These are phyloP conservation scores for Julus scanicus DNA, from an alignment of 2,888 invertebrate species.

Conservation along the genomic window DNA sequence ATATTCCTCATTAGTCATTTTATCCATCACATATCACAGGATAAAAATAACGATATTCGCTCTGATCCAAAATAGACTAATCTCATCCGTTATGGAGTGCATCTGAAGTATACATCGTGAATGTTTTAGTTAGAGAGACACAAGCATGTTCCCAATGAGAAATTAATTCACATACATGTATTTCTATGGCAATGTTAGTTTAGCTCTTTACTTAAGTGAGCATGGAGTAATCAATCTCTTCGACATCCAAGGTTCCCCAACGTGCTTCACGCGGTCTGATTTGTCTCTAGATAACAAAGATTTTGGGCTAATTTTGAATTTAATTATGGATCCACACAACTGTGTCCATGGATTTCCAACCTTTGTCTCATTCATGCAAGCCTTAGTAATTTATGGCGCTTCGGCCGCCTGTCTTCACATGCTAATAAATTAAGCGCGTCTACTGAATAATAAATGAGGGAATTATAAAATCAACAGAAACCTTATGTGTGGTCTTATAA, in stretches of 20 bases:
- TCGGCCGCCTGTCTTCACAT: neutral
- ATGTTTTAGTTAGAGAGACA: neutral
- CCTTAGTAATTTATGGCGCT: neutral
- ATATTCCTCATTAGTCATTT: too few species aligned
- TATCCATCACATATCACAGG: too few species aligned
- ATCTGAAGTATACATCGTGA: too few species aligned
- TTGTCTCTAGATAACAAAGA: neutral
- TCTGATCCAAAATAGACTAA: too few species aligned
- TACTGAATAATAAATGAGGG: neutral
- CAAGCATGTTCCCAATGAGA: neutral
- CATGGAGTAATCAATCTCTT: neutral
- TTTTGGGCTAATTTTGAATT: neutral
- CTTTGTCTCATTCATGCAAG: neutral
- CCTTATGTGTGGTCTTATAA: neutral
- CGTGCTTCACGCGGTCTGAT: neutral
- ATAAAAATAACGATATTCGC: too few species aligned
- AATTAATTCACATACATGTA: neutral
- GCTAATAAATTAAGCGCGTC: neutral
- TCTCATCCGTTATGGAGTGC: too few species aligned
- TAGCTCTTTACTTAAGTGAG: neutral
- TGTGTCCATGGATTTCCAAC: neutral
- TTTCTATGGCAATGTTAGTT: neutral
- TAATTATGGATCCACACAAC: conserved; percentile 13
- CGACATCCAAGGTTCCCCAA: neutral
- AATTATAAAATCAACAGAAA: neutral